These are phyloP conservation scores for Porites cylindrica DNA, from an alignment of 92 coral and sea anemone genomes.

Conservation along the genomic window DNA sequence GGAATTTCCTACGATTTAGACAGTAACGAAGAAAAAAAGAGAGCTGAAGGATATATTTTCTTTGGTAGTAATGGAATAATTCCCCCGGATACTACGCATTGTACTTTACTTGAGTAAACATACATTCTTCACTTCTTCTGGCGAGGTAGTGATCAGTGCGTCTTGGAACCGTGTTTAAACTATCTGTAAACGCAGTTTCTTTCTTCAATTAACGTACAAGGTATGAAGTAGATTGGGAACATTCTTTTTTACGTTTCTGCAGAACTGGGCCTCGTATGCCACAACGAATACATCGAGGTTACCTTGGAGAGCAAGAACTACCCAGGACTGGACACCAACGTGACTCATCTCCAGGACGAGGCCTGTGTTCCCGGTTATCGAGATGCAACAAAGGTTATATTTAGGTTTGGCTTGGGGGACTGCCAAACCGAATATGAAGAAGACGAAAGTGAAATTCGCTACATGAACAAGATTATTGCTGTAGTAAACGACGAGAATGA, in stretches of 20 bases:
- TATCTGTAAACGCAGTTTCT: too few relatives aligned
- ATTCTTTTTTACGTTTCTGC: neutral
- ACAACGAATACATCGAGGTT: constrained; percentile 68
- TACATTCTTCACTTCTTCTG: too few relatives aligned
- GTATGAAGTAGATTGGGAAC: neutral
- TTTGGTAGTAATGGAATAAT: too few relatives aligned
- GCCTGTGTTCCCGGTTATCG: constrained; percentile 46
- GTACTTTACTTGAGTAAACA: too few relatives aligned
- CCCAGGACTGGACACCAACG: constrained; percentile 66
- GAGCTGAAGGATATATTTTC: too few relatives aligned
- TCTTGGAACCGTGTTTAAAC: too few relatives aligned
- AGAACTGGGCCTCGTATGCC: constrained; percentile 61
- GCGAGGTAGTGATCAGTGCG: too few relatives aligned
- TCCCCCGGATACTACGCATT: too few relatives aligned
- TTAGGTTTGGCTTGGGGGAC: constrained; percentile 59
- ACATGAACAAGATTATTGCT: constrained; percentile 64
- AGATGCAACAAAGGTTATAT: constrained; percentile 49
- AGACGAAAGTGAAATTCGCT: constrained; percentile 51
- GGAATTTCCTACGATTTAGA: too few relatives aligned
- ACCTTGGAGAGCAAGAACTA: constrained; percentile 45
- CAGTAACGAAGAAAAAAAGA: too few relatives aligned
- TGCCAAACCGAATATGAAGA: constrained; percentile 67
- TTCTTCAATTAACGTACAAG: too few relatives aligned
- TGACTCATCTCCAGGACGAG: constrained; percentile 67
- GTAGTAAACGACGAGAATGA: constrained; percentile 27